Base-by-base conservation (phyloP, 2,113 vertebrate species). In the Callaeas wilsoni region DNA sequence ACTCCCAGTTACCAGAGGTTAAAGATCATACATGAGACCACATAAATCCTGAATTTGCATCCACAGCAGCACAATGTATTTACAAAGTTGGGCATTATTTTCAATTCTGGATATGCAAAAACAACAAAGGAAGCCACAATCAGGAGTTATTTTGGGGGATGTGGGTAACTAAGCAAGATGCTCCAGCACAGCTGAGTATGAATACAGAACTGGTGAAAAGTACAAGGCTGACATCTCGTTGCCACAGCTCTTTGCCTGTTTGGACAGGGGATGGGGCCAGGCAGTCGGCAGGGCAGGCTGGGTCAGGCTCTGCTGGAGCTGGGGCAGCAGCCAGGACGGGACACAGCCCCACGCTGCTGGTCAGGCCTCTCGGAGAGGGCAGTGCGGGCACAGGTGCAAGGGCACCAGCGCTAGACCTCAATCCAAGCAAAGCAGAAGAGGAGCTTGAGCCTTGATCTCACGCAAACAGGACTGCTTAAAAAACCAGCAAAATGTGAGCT, bases 381-480 rank as follows among this genome's bases (percentile, higher is more conserved):
- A 65, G 0, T 0, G 22, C 0, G 0, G 12, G 33, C 32, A 35
- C 37, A 6, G 57, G 23, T 39, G 4, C 0, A 7, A 17, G 14
- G 50, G 41, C 50, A 39, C 26, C 20, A 3, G 3, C 6, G 26
- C 5, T 2, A 57, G 8, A 63, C 16, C 19, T 17, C n/a, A n/a
- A 29, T 3, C 42, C 42, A 21, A 18, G n/a, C 60, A 70, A 12
- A 42, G 52, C 56, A 49, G 6, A 16, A 42, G 12, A 50, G 7
- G 13, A 79, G 68, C 32, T 26, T 21, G 14, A 75, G 44, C 23
- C 63, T 23, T 16, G 16, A 29, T 1, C 20, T 30, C 2, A 0
- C 0, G 0, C 23, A 68, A 30, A 68, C 4, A 41, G 17, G 14
- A 41, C 2, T 35, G 30, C 70, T 62, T 52, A 6, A n/a, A 53